These are phyloP conservation scores for Tenualosa thibaudeaui DNA, from an alignment of 2,797 vertebrate species.

Conservation along the genomic window DNA sequence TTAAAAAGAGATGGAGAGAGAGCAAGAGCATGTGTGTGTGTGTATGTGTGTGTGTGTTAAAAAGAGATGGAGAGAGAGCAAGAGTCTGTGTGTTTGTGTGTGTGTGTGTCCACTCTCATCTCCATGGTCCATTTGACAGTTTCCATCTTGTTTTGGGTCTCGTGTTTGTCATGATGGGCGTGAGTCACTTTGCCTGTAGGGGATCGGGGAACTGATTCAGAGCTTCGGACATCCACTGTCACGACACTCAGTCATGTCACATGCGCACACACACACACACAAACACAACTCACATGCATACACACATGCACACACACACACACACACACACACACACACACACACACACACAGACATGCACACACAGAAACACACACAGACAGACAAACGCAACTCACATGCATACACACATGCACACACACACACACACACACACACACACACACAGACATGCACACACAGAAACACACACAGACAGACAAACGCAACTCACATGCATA, in stretches of 20 bases:
- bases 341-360: not conserved
- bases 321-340: not conserved
- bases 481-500: not conserved
- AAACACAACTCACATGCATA: not conserved
- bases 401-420: not conserved
- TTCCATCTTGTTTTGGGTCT: constrained; percentile 60
- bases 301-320: not conserved
- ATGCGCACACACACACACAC: not conserved
- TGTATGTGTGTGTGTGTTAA: constrained; percentile 38
- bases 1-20: no score
- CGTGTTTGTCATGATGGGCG: constrained; percentile 61
- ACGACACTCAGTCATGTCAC: constrained; percentile 38
- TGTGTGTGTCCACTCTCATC: constrained; percentile 51
- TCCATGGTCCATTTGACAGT: constrained; percentile 60
- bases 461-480: not conserved
- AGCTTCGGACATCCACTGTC: constrained; percentile 38
- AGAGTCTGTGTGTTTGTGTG: no score
- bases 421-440: not conserved
- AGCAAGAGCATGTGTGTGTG: not conserved
- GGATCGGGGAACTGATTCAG: not conserved
- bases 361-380: not conserved
- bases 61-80: no score
- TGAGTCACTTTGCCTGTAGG: constrained; percentile 61
- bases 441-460: no score
- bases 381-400: not conserved